A percentile compares a stretch with the other conserved stretches of the same genome.
Evolutionary conservation across 2,113 vertebrate species (phyloP).

Genomic region (Onychorhynchus coronatus): DNA sequence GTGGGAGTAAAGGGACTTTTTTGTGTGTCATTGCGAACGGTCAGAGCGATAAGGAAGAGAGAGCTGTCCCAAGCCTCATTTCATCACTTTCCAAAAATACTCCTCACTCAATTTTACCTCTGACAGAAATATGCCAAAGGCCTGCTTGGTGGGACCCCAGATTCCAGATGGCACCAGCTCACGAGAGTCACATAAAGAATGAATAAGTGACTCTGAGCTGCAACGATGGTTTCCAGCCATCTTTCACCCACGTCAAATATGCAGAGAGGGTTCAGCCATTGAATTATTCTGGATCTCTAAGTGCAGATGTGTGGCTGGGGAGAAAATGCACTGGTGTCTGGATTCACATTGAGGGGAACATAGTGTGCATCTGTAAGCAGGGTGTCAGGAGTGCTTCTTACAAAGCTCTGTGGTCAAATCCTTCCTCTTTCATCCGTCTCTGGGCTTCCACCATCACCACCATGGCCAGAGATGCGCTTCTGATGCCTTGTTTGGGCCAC

Average conservation of each 20-base stretch:
- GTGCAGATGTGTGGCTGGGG: not conserved
- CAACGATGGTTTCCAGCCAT: not conserved
- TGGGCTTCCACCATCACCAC: not conserved
- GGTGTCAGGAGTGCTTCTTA: not conserved
- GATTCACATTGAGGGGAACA: not conserved
- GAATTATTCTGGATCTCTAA: not conserved
- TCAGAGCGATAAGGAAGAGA: not conserved
- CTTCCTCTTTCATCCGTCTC: not conserved
- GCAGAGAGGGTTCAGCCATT: not conserved
- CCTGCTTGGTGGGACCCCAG: not conserved
- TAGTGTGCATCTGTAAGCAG: not conserved
- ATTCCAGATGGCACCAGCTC: not conserved
- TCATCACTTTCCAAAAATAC: not conserved
- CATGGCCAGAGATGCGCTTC: not conserved
- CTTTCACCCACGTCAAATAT: not conserved
- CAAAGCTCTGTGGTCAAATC: not conserved
- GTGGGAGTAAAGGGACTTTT: not conserved
- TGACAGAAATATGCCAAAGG: not conserved
- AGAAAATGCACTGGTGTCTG: not conserved
- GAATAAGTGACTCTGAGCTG: slow-evolving; percentile 9
- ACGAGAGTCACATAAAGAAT: not conserved
- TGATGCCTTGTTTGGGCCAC: accelerated
- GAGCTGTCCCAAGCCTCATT: not conserved
- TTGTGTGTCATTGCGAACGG: accelerated
- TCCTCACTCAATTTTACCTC: not conserved